These are phyloP conservation scores for Andrena marginata DNA, from an alignment of 2,888 invertebrate genomes.

Conservation along the genomic window DNA sequence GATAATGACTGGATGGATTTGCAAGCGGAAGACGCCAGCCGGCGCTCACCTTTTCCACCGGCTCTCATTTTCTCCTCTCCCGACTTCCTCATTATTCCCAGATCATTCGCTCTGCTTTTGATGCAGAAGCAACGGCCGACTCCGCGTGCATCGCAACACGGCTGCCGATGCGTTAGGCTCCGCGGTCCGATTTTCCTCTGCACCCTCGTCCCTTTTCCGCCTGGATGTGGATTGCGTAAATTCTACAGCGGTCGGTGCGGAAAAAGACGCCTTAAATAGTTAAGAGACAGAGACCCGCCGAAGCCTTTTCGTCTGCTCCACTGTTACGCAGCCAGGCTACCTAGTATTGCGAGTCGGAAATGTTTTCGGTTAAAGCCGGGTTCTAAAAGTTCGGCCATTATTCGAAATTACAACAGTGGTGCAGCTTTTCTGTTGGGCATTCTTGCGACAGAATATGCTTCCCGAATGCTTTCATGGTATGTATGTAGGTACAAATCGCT, in stretches of 20 bases:
- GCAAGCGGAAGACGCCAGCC: conserved; percentile 67
- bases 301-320: background rate
- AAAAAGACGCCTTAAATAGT: background rate
- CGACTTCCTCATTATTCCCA: conserved; percentile 68
- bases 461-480: too few relatives aligned
- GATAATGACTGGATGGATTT: conserved; percentile 74
- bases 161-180: background rate
- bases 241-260: background rate
- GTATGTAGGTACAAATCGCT: too few relatives aligned
- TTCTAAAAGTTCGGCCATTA: too few relatives aligned
- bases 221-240: background rate
- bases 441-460: too few relatives aligned
- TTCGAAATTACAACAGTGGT: too few relatives aligned
- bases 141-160: conserved; percentile 19
- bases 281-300: background rate
- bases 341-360: too few relatives aligned
- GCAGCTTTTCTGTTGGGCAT: too few relatives aligned
- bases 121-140: conserved; percentile 51
- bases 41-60: conserved; percentile 62
- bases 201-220: background rate
- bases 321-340: too few relatives aligned
- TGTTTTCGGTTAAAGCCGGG: too few relatives aligned
- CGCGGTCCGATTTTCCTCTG: background rate
- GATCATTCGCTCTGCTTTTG: conserved; percentile 62
- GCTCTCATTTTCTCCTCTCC: conserved; percentile 65